A percentile compares a stretch with the other conserved stretches of the same genome.
Conservation (phyloP, 2,888 invertebrate genomes). For the Drosophila mayaguana region DNA sequence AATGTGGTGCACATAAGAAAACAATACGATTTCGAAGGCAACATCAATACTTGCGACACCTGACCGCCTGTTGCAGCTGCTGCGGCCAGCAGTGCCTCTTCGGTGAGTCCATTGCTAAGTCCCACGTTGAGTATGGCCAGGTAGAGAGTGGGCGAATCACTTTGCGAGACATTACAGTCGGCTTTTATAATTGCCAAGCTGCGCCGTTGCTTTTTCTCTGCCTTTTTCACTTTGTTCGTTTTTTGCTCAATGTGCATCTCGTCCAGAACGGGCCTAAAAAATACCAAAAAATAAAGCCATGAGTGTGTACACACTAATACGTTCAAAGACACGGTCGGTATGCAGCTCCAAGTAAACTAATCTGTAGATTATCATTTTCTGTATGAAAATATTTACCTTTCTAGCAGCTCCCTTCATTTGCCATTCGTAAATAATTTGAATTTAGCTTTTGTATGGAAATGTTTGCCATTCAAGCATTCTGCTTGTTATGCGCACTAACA, state of each 20-base stretch:
- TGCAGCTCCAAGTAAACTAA: background rate
- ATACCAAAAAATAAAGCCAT: constrained; percentile 7
- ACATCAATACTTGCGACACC: constrained; percentile 88
- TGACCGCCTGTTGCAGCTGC: constrained; percentile 86
- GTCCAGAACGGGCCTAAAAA: constrained; percentile 30
- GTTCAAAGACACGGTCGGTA: background rate
- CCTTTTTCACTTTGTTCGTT: constrained; percentile 80
- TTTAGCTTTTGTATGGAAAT: constrained; percentile 17
- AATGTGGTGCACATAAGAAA: constrained; percentile 88
- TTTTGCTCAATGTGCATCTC: constrained; percentile 63
- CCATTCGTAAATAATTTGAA: no score
- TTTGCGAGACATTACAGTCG: constrained; percentile 84
- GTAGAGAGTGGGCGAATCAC: constrained; percentile 81
- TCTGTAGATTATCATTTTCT: constrained; percentile 2
- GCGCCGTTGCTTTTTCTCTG: constrained; percentile 85
- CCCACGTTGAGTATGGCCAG: constrained; percentile 93
- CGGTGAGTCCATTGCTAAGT: constrained; percentile 91
- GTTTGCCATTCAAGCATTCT: constrained; percentile 2
- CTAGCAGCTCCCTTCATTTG: background rate
- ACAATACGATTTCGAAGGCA: constrained; percentile 92
- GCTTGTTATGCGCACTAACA: background rate
- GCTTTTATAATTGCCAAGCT: constrained; percentile 85
- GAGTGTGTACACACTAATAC: constrained; percentile 38
- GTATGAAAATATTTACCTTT: constrained; percentile 17
- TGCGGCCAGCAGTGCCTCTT: constrained; percentile 87